These are phyloP conservation scores for Vanessa cardui DNA, from an alignment of 2,888 invertebrate species.

Conservation along the genomic window DNA sequence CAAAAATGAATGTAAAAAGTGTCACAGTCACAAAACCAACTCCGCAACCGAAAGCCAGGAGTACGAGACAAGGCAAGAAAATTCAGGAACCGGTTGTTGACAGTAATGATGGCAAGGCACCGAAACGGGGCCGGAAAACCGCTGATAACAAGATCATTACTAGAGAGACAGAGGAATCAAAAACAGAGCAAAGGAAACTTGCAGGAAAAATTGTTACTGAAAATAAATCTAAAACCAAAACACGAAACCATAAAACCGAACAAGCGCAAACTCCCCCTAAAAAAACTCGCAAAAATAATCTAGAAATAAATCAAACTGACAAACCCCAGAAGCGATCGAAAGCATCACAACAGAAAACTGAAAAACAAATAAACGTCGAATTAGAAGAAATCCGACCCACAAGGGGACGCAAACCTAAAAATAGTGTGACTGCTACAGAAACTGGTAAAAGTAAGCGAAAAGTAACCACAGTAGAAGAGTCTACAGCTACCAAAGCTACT, in stretches of 20 bases:
- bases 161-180: conserved; percentile 35
- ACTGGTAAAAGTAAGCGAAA: neutral
- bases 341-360: neutral
- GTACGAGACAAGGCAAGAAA: conserved; percentile 32
- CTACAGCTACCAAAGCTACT: conserved; percentile 8
- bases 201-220: neutral
- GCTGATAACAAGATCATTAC: conserved; percentile 36
- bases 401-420: conserved; percentile 23
- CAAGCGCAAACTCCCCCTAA: neutral
- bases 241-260: neutral
- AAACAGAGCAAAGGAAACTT: conserved; percentile 39
- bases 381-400: neutral
- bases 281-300: conserved; percentile 3
- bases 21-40: conserved; percentile 51
- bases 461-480: neutral
- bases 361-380: conserved; percentile 11
- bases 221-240: neutral
- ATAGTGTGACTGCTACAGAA: neutral
- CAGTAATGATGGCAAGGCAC: conserved; percentile 25
- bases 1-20: conserved; percentile 36
- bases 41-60: conserved; percentile 52
- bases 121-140: conserved; percentile 33
- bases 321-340: conserved; percentile 1
- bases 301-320: conserved; percentile 13
- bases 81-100: neutral